Evolutionary conservation across 2,113 vertebrate species (phyloP).

Genomic region (Austrofundulus limnaeus): DNA sequence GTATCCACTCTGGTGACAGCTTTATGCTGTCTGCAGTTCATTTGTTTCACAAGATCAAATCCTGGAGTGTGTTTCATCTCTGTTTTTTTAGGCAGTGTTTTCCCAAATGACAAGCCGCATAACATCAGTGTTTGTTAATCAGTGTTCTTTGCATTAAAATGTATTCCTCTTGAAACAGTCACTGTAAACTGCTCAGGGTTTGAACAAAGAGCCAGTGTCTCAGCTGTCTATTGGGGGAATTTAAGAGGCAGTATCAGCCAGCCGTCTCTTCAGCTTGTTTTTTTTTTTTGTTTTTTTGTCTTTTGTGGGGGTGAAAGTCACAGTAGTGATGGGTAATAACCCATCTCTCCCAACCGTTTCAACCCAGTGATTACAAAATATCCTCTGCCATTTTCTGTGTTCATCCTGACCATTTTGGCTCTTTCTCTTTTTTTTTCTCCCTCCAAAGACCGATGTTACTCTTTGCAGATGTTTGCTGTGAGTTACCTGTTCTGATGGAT

Average conservation of each 20-base stretch:
- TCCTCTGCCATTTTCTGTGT: constrained; percentile 40
- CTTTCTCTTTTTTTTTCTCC: constrained; percentile 29
- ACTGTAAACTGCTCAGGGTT: constrained; percentile 10
- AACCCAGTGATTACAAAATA: constrained; percentile 35
- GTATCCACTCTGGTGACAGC: constrained; percentile 7
- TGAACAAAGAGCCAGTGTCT: neutral
- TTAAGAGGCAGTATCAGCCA: constrained; percentile 31
- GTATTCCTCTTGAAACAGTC: constrained; percentile 3
- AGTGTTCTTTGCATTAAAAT: neutral
- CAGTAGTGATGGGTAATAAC: constrained; percentile 52
- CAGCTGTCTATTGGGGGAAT: constrained; percentile 13
- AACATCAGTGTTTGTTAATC: constrained; percentile 9
- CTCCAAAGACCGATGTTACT: constrained; percentile 57
- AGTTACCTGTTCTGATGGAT: constrained; percentile 56
- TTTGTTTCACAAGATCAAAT: neutral
- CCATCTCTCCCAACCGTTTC: constrained; percentile 36
- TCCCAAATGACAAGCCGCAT: neutral
- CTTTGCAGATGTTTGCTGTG: constrained; percentile 29
- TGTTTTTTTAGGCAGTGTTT: neutral
- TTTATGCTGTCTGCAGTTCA: neutral
- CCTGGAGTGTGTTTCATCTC: neutral
- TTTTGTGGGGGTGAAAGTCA: constrained; percentile 21
- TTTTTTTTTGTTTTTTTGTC: neutral
- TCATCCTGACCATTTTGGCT: constrained; percentile 39
- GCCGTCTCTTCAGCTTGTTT: constrained; percentile 51